Evolutionary conservation across 2,113 vertebrate species (phyloP), one percentile per base, ranked within the genome.

Genomic region (Phaethon lepturus): DNA sequence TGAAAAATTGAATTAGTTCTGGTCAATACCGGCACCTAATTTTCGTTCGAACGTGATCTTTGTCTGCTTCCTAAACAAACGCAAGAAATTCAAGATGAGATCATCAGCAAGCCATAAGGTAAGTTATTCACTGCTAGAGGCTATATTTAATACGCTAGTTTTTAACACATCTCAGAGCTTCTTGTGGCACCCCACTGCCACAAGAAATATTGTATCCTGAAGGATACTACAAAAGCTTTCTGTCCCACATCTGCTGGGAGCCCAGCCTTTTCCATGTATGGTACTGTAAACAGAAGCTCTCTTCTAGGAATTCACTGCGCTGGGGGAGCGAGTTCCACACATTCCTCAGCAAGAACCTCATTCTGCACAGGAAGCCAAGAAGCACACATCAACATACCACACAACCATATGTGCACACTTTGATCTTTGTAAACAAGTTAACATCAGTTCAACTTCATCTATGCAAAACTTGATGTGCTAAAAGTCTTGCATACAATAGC

Each of bases 331-430:
- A 94, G 95, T 96, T 97, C 94, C 96, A 93, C 82, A 42, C 97
- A 96, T 97, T 97, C 97, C 92, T 97, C 60, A 90, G 71, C 75
- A 81, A 96, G 82, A 96, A 68, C 49, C 85, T 96, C 95, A 96
- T 72, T 66, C 67, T 44, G 64, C 67, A 80, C 88, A 92, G 93
- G 93, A 97, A 93, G 92, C 93, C 93, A 96, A 95, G 69, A 68
- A 87, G 91, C 77, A 74, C 86, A 91, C 22, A 95, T 82, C 94
- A 93, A 64, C 85, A 77, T 71, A 90, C 79, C 93, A 78, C 2
- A 1, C 68, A 86, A 64, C 86, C 85, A 72, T 35, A 94, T 93
- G 91, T 40, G 90, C 42, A 17, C 38, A 17, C 86, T 97, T 91
- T 93, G 78, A 95, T 93, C 95, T 90, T 20, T 68, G 64, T 76